A percentile compares a stretch with the other conserved stretches of the same genome.
Conservation (phyloP, 2,113 vertebrate genomes). For the Trogon melanurus region DNA sequence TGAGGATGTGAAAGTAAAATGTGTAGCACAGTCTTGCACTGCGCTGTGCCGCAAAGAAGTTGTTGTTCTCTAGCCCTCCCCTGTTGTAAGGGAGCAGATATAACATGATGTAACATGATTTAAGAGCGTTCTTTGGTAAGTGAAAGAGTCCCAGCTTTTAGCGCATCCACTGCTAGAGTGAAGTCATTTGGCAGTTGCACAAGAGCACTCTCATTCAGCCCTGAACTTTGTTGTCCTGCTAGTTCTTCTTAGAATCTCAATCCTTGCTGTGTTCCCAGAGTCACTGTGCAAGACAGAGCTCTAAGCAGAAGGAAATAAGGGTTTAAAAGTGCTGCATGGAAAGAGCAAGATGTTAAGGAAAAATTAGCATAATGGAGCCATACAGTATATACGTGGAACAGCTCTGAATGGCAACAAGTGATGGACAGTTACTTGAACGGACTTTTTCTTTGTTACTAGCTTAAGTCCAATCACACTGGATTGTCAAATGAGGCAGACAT, state of each 20-base stretch:
- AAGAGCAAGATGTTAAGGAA: neutral
- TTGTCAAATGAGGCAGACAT: neutral
- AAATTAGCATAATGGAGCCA: neutral
- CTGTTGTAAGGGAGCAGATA: neutral
- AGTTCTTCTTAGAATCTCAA: neutral
- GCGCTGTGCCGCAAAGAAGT: neutral
- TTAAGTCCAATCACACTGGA: neutral
- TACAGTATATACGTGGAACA: neutral
- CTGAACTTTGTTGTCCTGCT: neutral
- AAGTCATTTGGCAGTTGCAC: neutral
- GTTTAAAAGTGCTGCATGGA: neutral
- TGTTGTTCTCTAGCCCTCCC: neutral
- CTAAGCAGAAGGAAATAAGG: neutral
- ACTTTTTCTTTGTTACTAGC: neutral
- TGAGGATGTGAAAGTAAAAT: neutral
- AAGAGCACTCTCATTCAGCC: neutral
- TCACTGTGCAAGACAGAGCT: neutral
- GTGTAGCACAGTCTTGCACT: neutral
- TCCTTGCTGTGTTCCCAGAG: neutral
- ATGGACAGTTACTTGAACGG: neutral
- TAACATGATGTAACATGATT: neutral
- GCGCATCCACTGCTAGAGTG: neutral
- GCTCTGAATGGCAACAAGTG: neutral
- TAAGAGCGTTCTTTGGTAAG: neutral
- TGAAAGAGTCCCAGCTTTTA: neutral